These are phyloP conservation scores for Caloenas nicobarica DNA, from an alignment of 2,113 vertebrate species.

Conservation along the genomic window DNA sequence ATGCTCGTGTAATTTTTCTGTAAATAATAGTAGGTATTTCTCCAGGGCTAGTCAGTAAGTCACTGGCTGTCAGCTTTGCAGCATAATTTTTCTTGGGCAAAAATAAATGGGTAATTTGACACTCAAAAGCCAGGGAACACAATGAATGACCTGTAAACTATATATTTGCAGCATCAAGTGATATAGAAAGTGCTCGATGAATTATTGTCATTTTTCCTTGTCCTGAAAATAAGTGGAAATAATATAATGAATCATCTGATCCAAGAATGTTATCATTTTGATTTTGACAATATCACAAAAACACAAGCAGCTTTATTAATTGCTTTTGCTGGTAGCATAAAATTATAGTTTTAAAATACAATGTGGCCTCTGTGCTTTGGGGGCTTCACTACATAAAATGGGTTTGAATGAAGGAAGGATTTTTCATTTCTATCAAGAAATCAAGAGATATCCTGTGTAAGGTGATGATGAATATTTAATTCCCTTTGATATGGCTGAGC, in stretches of 20 bases:
- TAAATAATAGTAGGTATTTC: not conserved
- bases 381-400: not conserved
- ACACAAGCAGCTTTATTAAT: slow-evolving; percentile 30
- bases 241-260: not conserved
- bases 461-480: not conserved
- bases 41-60: not conserved
- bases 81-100: not conserved
- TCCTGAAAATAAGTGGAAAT: slow-evolving; percentile 18
- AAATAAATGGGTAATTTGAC: not conserved
- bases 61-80: not conserved
- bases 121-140: not conserved
- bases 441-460: not conserved
- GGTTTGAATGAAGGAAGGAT: slow-evolving; percentile 5
- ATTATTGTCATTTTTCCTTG: slow-evolving; percentile 15
- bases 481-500: not conserved
- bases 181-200: not conserved
- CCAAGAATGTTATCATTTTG: not conserved
- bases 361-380: not conserved
- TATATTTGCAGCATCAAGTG: not conserved
- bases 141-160: not conserved
- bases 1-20: not conserved
- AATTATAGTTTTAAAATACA: slow-evolving; percentile 28
- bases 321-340: slow-evolving; percentile 37
- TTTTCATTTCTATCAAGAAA: slow-evolving; percentile 30
- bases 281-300: slow-evolving; percentile 22